Percentiles rank a stretch among this genome's conserved stretches.
Evolutionary conservation across 2,888 invertebrate genomes (phyloP).

Genomic region (Chrysomela aeneicollis): DNA sequence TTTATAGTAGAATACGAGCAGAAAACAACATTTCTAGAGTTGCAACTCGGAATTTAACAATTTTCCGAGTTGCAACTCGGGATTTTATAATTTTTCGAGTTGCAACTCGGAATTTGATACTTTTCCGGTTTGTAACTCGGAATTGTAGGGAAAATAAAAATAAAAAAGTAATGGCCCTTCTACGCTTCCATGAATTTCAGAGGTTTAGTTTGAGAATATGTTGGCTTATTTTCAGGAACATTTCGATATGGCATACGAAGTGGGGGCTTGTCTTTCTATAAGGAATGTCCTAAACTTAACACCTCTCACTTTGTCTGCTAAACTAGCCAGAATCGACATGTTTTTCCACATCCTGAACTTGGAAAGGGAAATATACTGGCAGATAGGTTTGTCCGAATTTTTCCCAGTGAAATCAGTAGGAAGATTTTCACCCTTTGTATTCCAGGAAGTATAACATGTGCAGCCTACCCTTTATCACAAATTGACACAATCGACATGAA

Average conservation of each 20-base stretch:
- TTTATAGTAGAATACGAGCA: too few relatives aligned
- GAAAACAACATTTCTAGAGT: too few relatives aligned
- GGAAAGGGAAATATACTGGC: slow-evolving; percentile 97
- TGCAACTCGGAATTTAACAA: too few relatives aligned
- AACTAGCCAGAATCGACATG: slow-evolving; percentile 91
- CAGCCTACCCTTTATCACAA: slow-evolving; percentile 93
- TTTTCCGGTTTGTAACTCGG: slow-evolving; percentile 11
- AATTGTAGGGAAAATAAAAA: too few relatives aligned
- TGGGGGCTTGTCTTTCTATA: slow-evolving; percentile 88
- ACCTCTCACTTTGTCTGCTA: slow-evolving; percentile 92
- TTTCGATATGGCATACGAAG: slow-evolving; percentile 94
- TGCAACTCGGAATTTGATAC: too few relatives aligned
- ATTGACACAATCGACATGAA: slow-evolving; percentile 94
- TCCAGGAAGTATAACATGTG: slow-evolving; percentile 87
- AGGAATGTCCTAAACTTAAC: slow-evolving; percentile 88
- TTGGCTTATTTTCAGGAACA: slow-evolving; percentile 69
- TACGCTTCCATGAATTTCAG: too few relatives aligned
- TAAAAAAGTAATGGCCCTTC: too few relatives aligned
- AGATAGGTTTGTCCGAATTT: slow-evolving; percentile 72
- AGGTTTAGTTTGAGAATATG: too few relatives aligned
- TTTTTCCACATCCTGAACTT: slow-evolving; percentile 97
- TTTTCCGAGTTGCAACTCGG: too few relatives aligned
- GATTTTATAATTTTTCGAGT: too few relatives aligned
- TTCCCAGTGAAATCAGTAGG: too few relatives aligned
- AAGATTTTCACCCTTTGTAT: too few relatives aligned